Percentiles rank a stretch among this genome's conserved stretches.
phyloP scores from a whole-genome alignment of 2,113 vertebrate species.

The Sminthopsis crassicaudata region DNA sequence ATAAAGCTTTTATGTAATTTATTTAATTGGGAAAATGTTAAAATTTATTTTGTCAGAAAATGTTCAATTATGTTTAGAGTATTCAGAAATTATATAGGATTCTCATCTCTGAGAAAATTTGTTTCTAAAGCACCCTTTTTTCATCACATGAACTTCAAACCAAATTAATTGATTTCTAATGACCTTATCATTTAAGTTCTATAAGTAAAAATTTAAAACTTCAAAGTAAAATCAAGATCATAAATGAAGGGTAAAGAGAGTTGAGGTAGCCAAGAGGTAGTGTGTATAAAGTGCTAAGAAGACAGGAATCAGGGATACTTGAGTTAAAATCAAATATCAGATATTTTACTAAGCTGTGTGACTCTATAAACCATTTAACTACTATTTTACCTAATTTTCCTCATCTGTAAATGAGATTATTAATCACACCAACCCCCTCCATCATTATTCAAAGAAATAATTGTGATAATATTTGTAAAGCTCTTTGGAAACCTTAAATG shows the following conservation, averaged over 20 bases:
- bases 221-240: neutral
- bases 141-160: neutral
- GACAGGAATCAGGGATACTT: neutral
- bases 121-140: neutral
- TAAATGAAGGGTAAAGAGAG: neutral
- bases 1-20: neutral
- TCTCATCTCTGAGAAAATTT: neutral
- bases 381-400: neutral
- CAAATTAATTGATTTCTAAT: neutral
- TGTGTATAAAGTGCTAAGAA: neutral
- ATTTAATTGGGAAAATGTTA: neutral
- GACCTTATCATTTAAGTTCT: neutral
- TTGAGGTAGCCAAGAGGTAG: too few relatives aligned
- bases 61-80: neutral
- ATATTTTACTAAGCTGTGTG: neutral
- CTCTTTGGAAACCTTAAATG: neutral
- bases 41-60: neutral
- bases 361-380: neutral
- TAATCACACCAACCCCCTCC: neutral
- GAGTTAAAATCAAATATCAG: neutral
- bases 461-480: neutral
- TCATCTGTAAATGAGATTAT: neutral
- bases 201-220: neutral
- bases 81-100: neutral
- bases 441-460: neutral